phyloP scores from a whole-genome alignment of 2,113 vertebrate species.

The Callocephalon fimbriatum region DNA sequence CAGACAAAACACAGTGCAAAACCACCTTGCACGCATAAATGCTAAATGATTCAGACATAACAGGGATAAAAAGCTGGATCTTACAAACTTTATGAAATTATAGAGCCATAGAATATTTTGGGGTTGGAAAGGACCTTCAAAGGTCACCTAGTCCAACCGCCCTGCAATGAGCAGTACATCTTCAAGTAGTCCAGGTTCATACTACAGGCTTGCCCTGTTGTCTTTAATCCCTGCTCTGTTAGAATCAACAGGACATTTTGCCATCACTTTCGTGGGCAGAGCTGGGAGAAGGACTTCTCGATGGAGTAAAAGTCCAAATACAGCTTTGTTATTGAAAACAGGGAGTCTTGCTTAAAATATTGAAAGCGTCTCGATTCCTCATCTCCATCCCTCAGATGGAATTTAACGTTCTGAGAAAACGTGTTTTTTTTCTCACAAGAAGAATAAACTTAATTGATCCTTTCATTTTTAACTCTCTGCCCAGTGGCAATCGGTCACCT shows the following conservation, averaged over 20 bases:
- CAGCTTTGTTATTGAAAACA: not conserved
- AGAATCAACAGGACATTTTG: not conserved
- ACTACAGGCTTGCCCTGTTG: not conserved
- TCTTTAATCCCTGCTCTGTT: not conserved
- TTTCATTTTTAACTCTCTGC: conserved; percentile 29
- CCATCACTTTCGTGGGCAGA: not conserved
- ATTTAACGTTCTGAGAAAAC: conserved; percentile 20
- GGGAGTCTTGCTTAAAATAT: not conserved
- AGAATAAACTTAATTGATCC: conserved; percentile 49
- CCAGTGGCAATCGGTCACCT: conserved; percentile 40
- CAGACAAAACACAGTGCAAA: not conserved
- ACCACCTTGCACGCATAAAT: rapidly evolving
- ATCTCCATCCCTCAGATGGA: not conserved
- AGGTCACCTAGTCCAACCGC: not conserved
- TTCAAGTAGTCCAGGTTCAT: not conserved
- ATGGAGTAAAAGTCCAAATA: not conserved
- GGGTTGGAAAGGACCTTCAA: not conserved
- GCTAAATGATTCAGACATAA: not conserved
- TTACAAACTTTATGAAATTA: not conserved
- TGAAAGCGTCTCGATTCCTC: conserved; percentile 10
- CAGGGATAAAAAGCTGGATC: not conserved
- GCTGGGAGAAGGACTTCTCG: not conserved
- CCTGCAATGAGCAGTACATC: not conserved
- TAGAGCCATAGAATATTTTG: not conserved
- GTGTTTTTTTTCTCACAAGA: conserved; percentile 37